Percentiles rank a stretch among this genome's conserved stretches.
These are phyloP conservation scores for Ips nitidus DNA, from an alignment of 1,140 invertebrate species.

Conservation along the genomic window DNA sequence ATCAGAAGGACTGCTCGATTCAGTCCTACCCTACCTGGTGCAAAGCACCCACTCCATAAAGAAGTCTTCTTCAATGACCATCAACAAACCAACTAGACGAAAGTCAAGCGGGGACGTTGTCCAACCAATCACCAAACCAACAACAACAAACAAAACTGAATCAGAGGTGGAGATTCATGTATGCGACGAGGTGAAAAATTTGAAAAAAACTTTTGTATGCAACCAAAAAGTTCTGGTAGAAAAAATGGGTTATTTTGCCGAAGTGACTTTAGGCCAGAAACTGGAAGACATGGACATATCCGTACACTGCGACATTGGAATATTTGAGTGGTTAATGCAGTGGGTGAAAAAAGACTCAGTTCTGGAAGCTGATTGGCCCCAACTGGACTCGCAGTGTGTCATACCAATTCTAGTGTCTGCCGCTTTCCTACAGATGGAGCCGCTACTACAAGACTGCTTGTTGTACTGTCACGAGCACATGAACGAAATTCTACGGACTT, in stretches of 20 bases:
- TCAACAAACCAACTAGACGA: constrained; percentile 11
- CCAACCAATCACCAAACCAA: constrained; percentile 17
- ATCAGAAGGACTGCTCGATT: constrained; percentile 76
- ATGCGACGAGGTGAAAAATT: constrained; percentile 82
- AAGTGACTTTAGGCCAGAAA: constrained; percentile 76
- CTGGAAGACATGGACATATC: constrained; percentile 96
- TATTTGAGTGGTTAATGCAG: constrained; percentile 95
- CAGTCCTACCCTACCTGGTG: constrained; percentile 61
- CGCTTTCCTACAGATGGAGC: constrained; percentile 92
- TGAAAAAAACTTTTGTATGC: constrained; percentile 86
- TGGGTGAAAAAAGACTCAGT: constrained; percentile 82
- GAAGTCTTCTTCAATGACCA: constrained; percentile 13
- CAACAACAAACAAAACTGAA: constrained; percentile 45
- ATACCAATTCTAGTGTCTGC: constrained; percentile 91
- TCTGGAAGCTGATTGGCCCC: constrained; percentile 67
- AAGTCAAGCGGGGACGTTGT: constrained; percentile 34
- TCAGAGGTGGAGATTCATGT: constrained; percentile 84
- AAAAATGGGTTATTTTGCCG: constrained; percentile 94
- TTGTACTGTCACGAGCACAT: constrained; percentile 77
- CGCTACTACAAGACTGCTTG: constrained; percentile 78
- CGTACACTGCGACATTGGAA: constrained; percentile 90
- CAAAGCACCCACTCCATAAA: constrained; percentile 31
- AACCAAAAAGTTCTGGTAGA: constrained; percentile 79
- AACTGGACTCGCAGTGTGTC: constrained; percentile 81
- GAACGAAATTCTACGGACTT: constrained; percentile 75